These are phyloP conservation scores for Drosophila micromelanica DNA, from an alignment of 1,140 invertebrate species.

Conservation along the genomic window DNA sequence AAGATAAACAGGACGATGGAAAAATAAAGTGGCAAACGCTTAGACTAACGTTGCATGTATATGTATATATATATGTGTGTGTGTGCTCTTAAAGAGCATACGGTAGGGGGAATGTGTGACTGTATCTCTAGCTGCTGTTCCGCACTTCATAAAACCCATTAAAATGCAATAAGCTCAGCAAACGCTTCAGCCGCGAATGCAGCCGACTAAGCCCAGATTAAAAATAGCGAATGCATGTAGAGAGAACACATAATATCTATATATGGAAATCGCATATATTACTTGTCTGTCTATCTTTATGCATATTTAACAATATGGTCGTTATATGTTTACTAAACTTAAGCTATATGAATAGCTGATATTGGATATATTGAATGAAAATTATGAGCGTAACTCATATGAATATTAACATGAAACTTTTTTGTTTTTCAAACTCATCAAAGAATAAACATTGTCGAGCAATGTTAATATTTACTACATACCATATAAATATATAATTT, in stretches of 20 bases:
- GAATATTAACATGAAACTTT: too few species aligned
- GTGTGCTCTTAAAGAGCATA: constrained; percentile 26
- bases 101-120: constrained; percentile 25
- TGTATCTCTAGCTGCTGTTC: constrained; percentile 45
- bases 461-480: too few species aligned
- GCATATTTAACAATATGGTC: too few species aligned
- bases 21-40: constrained; percentile 70
- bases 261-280: not conserved
- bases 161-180: constrained; percentile 69
- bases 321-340: too few species aligned
- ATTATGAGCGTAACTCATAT: too few species aligned
- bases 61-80: constrained; percentile 10
- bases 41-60: constrained; percentile 34
- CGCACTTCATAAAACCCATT: constrained; percentile 53
- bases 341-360: too few species aligned
- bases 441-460: too few species aligned
- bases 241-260: not conserved
- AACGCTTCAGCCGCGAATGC: constrained; percentile 54
- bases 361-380: too few species aligned
- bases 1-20: constrained; percentile 70
- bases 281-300: not conserved
- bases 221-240: constrained; percentile 15
- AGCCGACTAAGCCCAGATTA: constrained; percentile 40
- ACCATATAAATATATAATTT: not conserved
- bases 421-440: too few species aligned